A percentile compares a stretch with the other conserved stretches of the same genome.
Conservation (phyloP, 1,140 invertebrate genomes). For the Calosoma granatense region DNA sequence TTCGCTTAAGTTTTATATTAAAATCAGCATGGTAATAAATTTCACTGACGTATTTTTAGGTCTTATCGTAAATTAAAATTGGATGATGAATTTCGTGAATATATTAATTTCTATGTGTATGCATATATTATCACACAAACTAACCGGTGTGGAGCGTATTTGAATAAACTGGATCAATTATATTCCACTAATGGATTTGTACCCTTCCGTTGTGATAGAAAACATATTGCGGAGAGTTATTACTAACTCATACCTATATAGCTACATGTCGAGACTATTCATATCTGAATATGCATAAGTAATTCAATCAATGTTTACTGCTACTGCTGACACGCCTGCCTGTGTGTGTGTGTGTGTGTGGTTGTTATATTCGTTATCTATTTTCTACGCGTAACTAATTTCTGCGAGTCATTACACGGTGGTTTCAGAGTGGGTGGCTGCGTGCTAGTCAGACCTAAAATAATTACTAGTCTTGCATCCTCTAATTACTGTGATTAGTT, state of each 20-base stretch:
- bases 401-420: background rate
- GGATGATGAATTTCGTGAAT: background rate
- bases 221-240: no score
- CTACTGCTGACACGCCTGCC: no score
- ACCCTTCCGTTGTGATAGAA: no score
- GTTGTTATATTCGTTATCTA: background rate
- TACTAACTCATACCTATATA: no score
- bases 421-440: background rate
- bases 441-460: background rate
- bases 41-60: background rate
- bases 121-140: no score
- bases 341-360: no score
- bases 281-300: no score
- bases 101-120: background rate
- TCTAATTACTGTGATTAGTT: background rate
- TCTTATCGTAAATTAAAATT: background rate
- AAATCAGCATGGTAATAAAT: background rate
- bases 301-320: no score
- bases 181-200: no score
- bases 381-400: background rate
- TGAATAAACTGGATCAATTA: no score
- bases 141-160: no score
- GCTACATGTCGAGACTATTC: no score
- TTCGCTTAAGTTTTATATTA: background rate
- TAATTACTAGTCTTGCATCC: background rate